Base-by-base conservation (phyloP, 2,797 vertebrate genomes). In the Microctenopoma lineatum region DNA sequence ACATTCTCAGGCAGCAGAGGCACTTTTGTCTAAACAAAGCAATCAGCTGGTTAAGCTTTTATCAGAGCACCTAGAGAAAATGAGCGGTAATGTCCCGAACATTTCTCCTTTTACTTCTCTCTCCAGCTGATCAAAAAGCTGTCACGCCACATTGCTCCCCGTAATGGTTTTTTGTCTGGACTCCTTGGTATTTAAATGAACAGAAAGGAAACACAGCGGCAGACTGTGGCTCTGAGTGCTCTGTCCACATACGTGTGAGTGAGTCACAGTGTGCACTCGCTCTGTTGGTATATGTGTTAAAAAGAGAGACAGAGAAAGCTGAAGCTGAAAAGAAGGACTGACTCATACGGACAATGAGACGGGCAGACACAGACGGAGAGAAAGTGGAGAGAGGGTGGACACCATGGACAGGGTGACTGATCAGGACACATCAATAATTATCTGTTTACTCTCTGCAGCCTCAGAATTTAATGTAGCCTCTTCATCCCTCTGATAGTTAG, bases 161-260 rank as follows among this genome's bases (percentile, higher is more conserved):
- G n/a, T 93, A 87, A 93, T 89, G 78, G 25, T 53, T 57, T 51
- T 78, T 75, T 75, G 60, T 84, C 79, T 81, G 69, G 65, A 73
- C 73, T 70, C 53, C 60, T 61, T 75, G 66, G 81, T 86, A 91
- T 90, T 85, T 81, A 87, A 91, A 90, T 85, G 67, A 91, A 88
- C 76, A 66, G 79, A 84, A 76, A 64, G 60, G 56, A 71, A 59
- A 53, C n/a, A 44, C 52, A 4, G 61, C 11, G 5, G 52, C 53
- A 61, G 59, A 66, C 70, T 65, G 65, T 50, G 59, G 65, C 70
- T 65, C 62, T 50, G 57, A 59, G 66, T 68, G 41, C 48, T 59
- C 64, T 51, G 57, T 51, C 51, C 3, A 51, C 13, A 21, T 41
- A 11, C 32, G 12, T 16, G 8, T 39, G 48, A 32, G 8, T 39